These are phyloP conservation scores for Drosophila kuntzei DNA, from an alignment of 2,888 invertebrate genomes.

Conservation along the genomic window DNA sequence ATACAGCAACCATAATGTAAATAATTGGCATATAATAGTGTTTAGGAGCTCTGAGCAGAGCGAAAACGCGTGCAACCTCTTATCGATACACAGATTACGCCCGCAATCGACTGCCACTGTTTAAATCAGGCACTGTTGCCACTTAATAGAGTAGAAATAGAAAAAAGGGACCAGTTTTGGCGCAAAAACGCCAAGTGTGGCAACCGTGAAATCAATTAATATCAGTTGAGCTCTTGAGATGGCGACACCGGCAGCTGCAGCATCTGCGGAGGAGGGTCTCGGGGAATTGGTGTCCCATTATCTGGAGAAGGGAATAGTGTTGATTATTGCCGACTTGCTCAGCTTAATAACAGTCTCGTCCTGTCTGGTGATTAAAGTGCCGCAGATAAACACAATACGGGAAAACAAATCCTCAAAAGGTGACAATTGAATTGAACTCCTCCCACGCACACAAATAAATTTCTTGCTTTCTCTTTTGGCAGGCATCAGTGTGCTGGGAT, in stretches of 20 bases:
- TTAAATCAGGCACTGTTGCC: too few species aligned
- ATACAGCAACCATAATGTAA: background rate
- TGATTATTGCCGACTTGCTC: conserved; percentile 87
- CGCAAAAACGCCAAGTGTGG: too few species aligned
- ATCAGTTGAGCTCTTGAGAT: conserved; percentile 46
- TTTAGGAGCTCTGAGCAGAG: too few species aligned
- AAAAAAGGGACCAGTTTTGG: too few species aligned
- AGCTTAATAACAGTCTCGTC: conserved; percentile 92
- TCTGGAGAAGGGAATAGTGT: conserved; percentile 79
- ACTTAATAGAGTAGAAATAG: too few species aligned
- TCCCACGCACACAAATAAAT: conserved; percentile 14
- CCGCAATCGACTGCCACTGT: conserved; percentile 46
- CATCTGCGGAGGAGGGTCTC: conserved; percentile 39
- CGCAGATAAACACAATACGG: conserved; percentile 91
- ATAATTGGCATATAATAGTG: background rate
- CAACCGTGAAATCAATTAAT: too few species aligned
- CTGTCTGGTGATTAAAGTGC: conserved; percentile 92
- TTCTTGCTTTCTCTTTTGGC: background rate
- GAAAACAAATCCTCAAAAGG: conserved; percentile 89
- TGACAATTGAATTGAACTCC: conserved; percentile 52
- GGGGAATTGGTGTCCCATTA: conserved; percentile 70
- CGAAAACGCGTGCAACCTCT: too few species aligned
- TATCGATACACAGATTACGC: conserved; percentile 34
- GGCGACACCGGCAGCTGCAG: conserved; percentile 23
- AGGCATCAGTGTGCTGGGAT: conserved; percentile 84